Evolutionary conservation across 2,888 invertebrate species (phyloP).

Genomic region (Tanypteryx hageni): DNA sequence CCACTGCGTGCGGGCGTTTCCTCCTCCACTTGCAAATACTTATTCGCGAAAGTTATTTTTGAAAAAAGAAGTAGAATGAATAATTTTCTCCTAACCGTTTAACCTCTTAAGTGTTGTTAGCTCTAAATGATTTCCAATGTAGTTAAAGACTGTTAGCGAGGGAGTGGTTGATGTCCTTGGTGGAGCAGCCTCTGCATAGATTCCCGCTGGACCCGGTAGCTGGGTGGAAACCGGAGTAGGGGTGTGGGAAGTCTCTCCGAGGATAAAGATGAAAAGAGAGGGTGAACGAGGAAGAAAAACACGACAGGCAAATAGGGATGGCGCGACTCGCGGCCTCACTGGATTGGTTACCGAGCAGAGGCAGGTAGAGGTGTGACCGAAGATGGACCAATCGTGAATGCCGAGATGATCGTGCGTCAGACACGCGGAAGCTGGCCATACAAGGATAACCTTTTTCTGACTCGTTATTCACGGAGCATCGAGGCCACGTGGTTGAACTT

Average conservation of each 20-base stretch:
- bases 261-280: background rate
- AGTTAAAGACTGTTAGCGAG: background rate
- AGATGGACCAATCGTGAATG: background rate
- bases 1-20: background rate
- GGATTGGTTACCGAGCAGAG: background rate
- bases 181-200: background rate
- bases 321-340: background rate
- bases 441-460: background rate
- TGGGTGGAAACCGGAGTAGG: background rate
- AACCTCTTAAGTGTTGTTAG: background rate
- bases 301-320: background rate
- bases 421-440: background rate
- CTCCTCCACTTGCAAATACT: background rate
- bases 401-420: background rate
- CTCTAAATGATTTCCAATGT: background rate
- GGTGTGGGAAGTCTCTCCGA: background rate
- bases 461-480: background rate
- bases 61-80: background rate
- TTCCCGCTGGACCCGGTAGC: background rate
- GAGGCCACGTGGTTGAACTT: background rate
- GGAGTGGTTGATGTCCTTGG: constrained; percentile 37
- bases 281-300: background rate
- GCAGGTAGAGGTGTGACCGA: background rate
- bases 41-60: background rate
- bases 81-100: background rate